phyloP scores from a whole-genome alignment of 2,888 invertebrate genomes.

The Antitype chi region DNA sequence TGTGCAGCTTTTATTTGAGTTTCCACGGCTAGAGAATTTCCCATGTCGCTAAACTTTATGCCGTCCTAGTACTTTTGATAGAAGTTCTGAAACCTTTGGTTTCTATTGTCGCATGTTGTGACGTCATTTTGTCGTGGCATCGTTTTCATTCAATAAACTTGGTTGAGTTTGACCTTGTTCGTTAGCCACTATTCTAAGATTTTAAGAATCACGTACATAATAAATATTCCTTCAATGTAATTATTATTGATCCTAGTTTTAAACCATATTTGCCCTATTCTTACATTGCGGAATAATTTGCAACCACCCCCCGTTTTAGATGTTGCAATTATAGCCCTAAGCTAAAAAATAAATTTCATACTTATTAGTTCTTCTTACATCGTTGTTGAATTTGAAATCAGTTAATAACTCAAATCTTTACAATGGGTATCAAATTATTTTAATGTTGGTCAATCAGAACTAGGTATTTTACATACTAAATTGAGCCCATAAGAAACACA shows the following conservation, averaged over 20 bases:
- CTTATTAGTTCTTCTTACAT: neutral
- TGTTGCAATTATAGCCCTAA: neutral
- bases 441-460: neutral
- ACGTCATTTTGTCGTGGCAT: neutral
- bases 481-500: no score
- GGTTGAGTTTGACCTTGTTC: neutral
- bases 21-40: neutral
- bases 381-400: neutral
- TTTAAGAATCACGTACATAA: neutral
- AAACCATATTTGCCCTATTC: neutral
- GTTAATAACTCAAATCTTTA: no score
- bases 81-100: slow-evolving; percentile 26
- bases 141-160: neutral
- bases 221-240: neutral
- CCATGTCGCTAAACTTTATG: neutral
- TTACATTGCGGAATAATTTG: neutral
- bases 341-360: neutral
- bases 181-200: neutral
- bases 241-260: neutral
- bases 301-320: neutral
- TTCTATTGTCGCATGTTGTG: neutral
- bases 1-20: slow-evolving; percentile 7
- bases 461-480: no score
- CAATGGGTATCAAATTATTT: neutral
- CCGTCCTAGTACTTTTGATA: slow-evolving; percentile 8